These are phyloP conservation scores for Regulus satrapa DNA, from an alignment of 2,113 vertebrate genomes.

Conservation along the genomic window DNA sequence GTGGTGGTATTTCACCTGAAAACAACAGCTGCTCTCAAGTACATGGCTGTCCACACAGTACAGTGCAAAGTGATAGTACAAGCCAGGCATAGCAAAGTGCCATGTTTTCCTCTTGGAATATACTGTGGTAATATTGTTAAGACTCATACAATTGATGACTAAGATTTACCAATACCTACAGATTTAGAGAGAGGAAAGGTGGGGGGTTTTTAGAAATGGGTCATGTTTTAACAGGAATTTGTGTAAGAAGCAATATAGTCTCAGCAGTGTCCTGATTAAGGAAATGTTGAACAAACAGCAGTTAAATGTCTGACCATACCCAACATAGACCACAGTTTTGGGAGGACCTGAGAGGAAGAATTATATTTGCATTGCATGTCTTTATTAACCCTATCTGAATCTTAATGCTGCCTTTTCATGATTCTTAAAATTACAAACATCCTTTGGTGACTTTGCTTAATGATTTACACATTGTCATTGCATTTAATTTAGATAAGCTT, in stretches of 20 bases:
- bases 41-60: not conserved
- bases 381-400: not conserved
- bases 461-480: not conserved
- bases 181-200: not conserved
- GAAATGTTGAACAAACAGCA: not conserved
- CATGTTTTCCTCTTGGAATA: not conserved
- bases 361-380: not conserved
- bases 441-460: not conserved
- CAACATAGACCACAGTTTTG: not conserved
- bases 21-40: constrained; percentile 46
- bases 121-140: not conserved
- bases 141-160: not conserved
- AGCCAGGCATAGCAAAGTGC: not conserved
- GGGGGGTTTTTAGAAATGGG: not conserved
- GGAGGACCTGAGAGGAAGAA: not conserved
- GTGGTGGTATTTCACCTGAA: constrained; percentile 61
- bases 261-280: not conserved
- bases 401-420: not conserved
- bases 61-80: not conserved
- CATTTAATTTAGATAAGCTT: not conserved
- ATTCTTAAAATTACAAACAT: not conserved
- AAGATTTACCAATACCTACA: not conserved
- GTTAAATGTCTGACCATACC: not conserved
- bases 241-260: not conserved
- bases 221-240: not conserved